phyloP scores from a whole-genome alignment of 2,113 vertebrate species.

The Tetraodon nigroviridis region DNA sequence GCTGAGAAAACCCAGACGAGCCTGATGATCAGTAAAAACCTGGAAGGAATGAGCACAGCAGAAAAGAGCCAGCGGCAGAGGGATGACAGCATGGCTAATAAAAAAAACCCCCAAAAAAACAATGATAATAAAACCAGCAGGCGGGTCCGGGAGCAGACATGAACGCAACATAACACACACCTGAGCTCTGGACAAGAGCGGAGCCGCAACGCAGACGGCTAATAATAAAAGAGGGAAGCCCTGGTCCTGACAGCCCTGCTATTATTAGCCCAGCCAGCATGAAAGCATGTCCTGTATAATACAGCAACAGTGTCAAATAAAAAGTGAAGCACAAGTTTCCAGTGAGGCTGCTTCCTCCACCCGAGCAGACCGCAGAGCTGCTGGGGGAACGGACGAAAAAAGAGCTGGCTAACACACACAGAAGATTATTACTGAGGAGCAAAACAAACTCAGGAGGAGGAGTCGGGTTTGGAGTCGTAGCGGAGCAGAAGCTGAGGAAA shows the following conservation, averaged over 20 bases:
- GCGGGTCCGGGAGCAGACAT: slow-evolving; percentile 42
- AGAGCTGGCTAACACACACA: no score
- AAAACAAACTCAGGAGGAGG: neutral
- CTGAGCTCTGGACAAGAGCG: neutral
- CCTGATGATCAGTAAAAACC: slow-evolving; percentile 29
- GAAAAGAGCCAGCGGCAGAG: slow-evolving; percentile 29
- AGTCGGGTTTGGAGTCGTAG: no score
- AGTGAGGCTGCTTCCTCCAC: slow-evolving; percentile 52
- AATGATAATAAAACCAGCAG: slow-evolving; percentile 28
- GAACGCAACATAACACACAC: neutral
- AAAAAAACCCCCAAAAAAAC: no score
- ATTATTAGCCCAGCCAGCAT: slow-evolving; percentile 43
- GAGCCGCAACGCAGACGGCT: slow-evolving; percentile 7
- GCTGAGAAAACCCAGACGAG: slow-evolving; percentile 28
- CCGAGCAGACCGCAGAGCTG: slow-evolving; percentile 54
- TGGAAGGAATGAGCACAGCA: slow-evolving; percentile 47
- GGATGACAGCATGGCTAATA: slow-evolving; percentile 49
- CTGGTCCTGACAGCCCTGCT: slow-evolving; percentile 47
- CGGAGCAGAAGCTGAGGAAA: neutral
- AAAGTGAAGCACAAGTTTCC: slow-evolving; percentile 51
- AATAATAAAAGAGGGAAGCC: slow-evolving; percentile 50
- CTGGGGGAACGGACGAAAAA: slow-evolving; percentile 19
- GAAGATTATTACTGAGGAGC: neutral
- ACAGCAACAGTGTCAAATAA: slow-evolving; percentile 32
- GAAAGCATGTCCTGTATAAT: slow-evolving; percentile 31